A percentile compares a stretch with the other conserved stretches of the same genome.
phyloP scores from a whole-genome alignment of 1,140 invertebrate species.

The Choristoneura fumiferana region DNA sequence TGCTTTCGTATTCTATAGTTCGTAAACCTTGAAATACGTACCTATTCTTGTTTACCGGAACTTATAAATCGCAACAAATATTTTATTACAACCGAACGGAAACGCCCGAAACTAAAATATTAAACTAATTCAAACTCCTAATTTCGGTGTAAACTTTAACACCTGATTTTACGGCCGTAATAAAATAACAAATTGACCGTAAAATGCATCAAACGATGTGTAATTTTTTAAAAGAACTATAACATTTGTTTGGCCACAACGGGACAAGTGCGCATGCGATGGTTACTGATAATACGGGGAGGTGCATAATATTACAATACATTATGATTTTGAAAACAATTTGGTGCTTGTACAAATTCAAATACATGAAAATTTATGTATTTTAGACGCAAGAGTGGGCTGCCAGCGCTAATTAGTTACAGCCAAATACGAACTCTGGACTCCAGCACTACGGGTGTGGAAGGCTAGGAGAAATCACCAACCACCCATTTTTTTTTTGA shows the following conservation, averaged over 20 bases:
- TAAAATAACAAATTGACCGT: slow-evolving; percentile 43
- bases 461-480: too few species aligned
- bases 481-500: too few species aligned
- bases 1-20: too few species aligned
- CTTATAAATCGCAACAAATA: background rate
- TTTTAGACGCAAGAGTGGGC: too few species aligned
- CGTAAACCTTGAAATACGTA: too few species aligned
- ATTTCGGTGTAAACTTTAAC: slow-evolving; percentile 38
- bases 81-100: background rate
- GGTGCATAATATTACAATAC: slow-evolving; percentile 39
- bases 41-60: too few species aligned
- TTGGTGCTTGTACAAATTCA: slow-evolving; percentile 2
- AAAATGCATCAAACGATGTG: slow-evolving; percentile 27
- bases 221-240: slow-evolving; percentile 26
- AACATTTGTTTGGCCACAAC: slow-evolving; percentile 31
- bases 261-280: slow-evolving; percentile 23
- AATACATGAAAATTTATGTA: background rate
- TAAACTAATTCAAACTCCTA: background rate
- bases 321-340: slow-evolving; percentile 19
- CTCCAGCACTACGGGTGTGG: too few species aligned
- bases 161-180: slow-evolving; percentile 46
- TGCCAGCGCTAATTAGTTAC: too few species aligned
- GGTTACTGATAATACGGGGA: slow-evolving; percentile 34
- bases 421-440: too few species aligned
- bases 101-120: background rate